Conservation (phyloP, 1,140 invertebrate species). For the Plectrocnemia conspersa region DNA sequence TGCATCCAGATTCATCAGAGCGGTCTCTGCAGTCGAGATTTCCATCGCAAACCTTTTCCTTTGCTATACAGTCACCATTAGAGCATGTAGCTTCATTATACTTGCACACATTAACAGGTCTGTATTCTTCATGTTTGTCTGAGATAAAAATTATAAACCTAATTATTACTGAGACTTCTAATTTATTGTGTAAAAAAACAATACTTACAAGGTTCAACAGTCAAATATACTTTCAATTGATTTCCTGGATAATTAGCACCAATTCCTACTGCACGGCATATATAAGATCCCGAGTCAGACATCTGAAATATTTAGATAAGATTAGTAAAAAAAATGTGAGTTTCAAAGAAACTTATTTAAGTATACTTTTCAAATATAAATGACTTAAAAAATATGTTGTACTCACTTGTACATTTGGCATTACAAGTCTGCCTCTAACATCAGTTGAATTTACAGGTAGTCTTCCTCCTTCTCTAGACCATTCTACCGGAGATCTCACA, state of each 20-base stretch:
- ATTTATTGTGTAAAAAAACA: not conserved
- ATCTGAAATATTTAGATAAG: conserved; percentile 43
- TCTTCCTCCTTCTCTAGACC: conserved; percentile 65
- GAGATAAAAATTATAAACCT: conserved; percentile 14
- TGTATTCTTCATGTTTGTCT: conserved; percentile 48
- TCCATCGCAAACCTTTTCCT: conserved; percentile 76
- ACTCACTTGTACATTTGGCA: conserved; percentile 72
- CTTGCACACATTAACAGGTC: conserved; percentile 59
- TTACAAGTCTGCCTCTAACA: conserved; percentile 73
- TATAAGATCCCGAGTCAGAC: conserved; percentile 71
- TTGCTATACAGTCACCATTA: conserved; percentile 86
- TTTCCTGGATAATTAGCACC: conserved; percentile 47
- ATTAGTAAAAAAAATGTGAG: not conserved
- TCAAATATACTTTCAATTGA: conserved; percentile 59
- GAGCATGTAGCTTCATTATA: conserved; percentile 82
- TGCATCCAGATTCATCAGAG: conserved; percentile 85
- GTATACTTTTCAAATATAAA: not conserved
- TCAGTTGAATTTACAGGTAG: conserved; percentile 69
- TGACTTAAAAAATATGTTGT: not conserved
- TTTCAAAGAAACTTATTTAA: not conserved
- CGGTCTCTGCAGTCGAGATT: conserved; percentile 76
- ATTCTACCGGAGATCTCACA: conserved; percentile 67
- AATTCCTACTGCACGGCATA: conserved; percentile 73
- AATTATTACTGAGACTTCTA: not conserved
- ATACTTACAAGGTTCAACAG: conserved; percentile 68